Percentiles rank a stretch among this genome's conserved stretches.
These are phyloP conservation scores for Himalopsyche anomala DNA, from an alignment of 2,888 invertebrate genomes.

Conservation along the genomic window DNA sequence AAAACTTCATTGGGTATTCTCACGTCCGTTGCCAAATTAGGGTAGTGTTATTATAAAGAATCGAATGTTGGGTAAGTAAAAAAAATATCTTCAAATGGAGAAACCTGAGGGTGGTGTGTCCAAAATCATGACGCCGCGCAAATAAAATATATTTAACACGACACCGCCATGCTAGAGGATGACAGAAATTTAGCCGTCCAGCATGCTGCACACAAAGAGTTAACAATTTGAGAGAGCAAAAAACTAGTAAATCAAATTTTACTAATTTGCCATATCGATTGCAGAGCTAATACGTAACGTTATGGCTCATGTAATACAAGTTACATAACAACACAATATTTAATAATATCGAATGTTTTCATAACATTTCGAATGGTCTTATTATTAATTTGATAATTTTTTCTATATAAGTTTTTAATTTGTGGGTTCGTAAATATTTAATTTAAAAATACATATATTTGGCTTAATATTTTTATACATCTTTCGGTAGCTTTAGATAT, in stretches of 20 bases:
- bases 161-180: not conserved
- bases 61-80: not conserved
- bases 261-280: conserved; percentile 20
- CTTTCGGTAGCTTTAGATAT: no score
- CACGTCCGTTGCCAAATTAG: not conserved
- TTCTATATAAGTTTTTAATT: no score
- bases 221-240: not conserved
- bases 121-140: conserved; percentile 49
- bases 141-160: conserved; percentile 23
- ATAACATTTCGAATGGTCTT: no score
- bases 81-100: conserved; percentile 13
- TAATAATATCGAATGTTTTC: no score
- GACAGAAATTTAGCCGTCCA: not conserved
- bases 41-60: not conserved
- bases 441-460: no score
- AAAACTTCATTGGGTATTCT: not conserved
- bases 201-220: conserved; percentile 13
- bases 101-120: not conserved
- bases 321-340: not conserved
- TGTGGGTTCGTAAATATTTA: no score
- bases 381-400: no score
- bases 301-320: not conserved
- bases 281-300: not conserved
- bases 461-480: no score
- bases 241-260: not conserved